phyloP scores from a whole-genome alignment of 2,113 vertebrate species.

The Terrapene triunguis region DNA sequence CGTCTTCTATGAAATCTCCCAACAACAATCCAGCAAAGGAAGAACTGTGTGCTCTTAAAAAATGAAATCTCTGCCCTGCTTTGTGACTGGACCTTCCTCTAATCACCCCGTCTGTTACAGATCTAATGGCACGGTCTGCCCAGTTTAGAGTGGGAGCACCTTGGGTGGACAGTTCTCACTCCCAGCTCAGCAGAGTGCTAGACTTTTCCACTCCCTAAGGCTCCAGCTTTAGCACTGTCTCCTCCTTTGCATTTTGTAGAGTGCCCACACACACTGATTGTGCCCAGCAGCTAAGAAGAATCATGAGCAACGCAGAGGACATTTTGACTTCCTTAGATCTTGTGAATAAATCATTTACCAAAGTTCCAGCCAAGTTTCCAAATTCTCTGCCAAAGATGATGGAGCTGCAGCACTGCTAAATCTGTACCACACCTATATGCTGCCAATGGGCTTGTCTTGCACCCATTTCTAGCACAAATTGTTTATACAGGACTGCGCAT shows the following conservation, averaged over 20 bases:
- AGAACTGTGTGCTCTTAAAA: accelerated
- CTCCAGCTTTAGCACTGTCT: not conserved
- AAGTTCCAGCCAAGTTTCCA: not conserved
- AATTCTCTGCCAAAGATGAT: not conserved
- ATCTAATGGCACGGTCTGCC: not conserved
- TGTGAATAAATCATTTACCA: not conserved
- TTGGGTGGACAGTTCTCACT: not conserved
- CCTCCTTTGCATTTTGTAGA: not conserved
- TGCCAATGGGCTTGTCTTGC: not conserved
- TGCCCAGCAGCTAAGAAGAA: not conserved
- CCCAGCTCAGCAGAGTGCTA: not conserved
- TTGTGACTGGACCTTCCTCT: not conserved
- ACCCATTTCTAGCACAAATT: not conserved
- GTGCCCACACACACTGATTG: not conserved
- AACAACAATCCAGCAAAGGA: accelerated
- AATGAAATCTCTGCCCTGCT: not conserved
- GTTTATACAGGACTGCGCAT: not conserved
- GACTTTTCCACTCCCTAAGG: accelerated
- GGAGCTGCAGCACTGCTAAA: not conserved
- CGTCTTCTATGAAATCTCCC: not conserved
- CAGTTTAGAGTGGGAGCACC: not conserved
- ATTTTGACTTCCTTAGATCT: not conserved
- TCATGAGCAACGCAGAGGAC: not conserved
- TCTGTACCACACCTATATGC: not conserved
- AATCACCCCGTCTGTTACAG: not conserved